Evolutionary conservation across 2,113 vertebrate species (phyloP).

Genomic region (Sebastes fasciatus): DNA sequence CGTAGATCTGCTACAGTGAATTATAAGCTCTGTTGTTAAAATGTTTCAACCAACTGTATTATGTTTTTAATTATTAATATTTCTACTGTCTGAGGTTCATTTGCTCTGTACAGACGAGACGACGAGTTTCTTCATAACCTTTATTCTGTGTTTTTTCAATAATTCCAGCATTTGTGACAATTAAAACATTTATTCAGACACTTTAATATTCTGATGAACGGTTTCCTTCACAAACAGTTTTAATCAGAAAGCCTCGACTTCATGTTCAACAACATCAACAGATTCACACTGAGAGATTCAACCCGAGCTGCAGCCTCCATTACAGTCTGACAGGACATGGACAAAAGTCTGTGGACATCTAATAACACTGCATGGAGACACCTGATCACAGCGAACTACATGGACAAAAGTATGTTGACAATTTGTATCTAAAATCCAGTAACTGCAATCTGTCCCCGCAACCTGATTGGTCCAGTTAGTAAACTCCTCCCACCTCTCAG

Average conservation of each 20-base stretch:
- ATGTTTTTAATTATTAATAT: not conserved
- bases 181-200: conserved; percentile 37
- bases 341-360: not conserved
- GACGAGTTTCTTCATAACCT: conserved; percentile 25
- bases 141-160: conserved; percentile 28
- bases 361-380: not conserved
- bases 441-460: conserved; percentile 28
- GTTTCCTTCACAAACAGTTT: conserved; percentile 42
- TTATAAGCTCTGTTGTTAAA: too few relatives aligned
- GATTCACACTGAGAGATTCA: conserved; percentile 4
- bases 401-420: not conserved
- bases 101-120: not conserved
- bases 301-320: not conserved
- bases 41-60: too few relatives aligned
- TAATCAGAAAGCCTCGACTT: not conserved
- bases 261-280: conserved; percentile 3
- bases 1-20: too few relatives aligned
- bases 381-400: not conserved
- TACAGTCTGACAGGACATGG: not conserved
- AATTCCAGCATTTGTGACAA: conserved; percentile 57
- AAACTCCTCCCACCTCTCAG: conserved; percentile 21
- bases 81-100: not conserved
- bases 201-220: not conserved
- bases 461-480: conserved; percentile 54
- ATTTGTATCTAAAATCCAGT: conserved; percentile 19